Evolutionary conservation across 2,888 invertebrate genomes (phyloP), one percentile per base, ranked within the genome.

Genomic region (Marronus borbonicus): DNA sequence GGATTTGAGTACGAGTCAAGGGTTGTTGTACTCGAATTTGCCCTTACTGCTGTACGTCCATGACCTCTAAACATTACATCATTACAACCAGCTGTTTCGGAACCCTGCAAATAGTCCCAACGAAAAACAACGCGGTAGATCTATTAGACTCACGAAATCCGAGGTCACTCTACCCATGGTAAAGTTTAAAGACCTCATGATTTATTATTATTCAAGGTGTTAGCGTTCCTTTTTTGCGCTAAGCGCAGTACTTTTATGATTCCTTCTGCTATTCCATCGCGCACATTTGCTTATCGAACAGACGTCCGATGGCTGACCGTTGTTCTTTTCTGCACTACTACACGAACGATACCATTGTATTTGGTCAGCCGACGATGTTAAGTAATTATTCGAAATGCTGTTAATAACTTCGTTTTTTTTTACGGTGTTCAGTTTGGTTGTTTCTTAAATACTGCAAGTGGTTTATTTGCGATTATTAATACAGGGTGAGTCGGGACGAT

Each of bases 151-250:
- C 60, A 39, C 58, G 72, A 74, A 74, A 74, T 74, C 60, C 72
- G 72, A 62, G 72, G 72, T 74, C 72, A 62, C 44, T 60, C 60
- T 39, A 20, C 36, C 36, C 70, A 36, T 36, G 31, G 17, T 60
- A 49, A 74, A 74, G 72, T 74, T 74, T 74, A 74, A 74, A 74
- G 72, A 74, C 60, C 72, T 39, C 72, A 60, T 74, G 60, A 74
- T 74, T 74, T 74, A 74, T 74, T 70, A 70, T 58, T 74, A 74
- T 74, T 74, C 72, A 74, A 74, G 72, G 72, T 60, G 60, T 58
- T 60, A 44, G 72, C 55, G 49, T 58, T 74, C 39, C 17, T 72
- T 58, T 72, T 24, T n/a, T 60, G 44, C 28, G 31, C 72, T 60
- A 20, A 36, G 31, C 62, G 28, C 28, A 31, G 28, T 28, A 62